These are phyloP conservation scores for Rhabdomys dilectus DNA, from an alignment of 2,113 vertebrate species.

Conservation along the genomic window DNA sequence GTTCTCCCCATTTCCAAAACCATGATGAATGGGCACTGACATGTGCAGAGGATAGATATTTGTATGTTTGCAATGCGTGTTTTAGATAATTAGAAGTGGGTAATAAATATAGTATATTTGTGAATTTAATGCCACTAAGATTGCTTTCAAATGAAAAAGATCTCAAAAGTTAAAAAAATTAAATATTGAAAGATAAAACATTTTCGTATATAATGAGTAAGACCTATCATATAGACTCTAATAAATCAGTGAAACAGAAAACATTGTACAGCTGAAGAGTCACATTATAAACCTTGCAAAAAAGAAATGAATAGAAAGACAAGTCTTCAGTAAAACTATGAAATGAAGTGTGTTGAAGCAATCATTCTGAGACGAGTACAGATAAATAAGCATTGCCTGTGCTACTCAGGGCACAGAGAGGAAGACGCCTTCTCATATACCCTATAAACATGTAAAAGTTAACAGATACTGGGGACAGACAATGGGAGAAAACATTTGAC, in stretches of 20 bases:
- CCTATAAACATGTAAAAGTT: background rate
- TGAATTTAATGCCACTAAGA: too few relatives aligned
- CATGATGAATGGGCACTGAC: too few relatives aligned
- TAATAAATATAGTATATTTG: too few relatives aligned
- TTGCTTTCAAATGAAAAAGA: too few relatives aligned
- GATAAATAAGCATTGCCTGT: background rate
- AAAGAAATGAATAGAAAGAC: background rate
- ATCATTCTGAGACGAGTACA: background rate
- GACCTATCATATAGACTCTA: background rate
- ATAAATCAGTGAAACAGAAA: background rate
- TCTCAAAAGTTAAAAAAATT: background rate
- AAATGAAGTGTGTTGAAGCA: background rate
- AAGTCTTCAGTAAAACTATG: background rate
- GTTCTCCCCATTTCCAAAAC: too few relatives aligned
- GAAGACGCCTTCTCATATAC: background rate
- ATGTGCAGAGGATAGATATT: too few relatives aligned
- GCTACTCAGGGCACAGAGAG: background rate
- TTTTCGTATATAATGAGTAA: background rate
- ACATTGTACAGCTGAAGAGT: background rate
- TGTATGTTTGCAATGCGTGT: too few relatives aligned
- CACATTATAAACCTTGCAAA: background rate
- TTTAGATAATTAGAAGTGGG: too few relatives aligned
- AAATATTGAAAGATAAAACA: background rate
- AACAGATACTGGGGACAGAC: background rate
- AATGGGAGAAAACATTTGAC: background rate